Evolutionary conservation across 2,113 vertebrate species (phyloP).

Genomic region (Irena cyanogastra): DNA sequence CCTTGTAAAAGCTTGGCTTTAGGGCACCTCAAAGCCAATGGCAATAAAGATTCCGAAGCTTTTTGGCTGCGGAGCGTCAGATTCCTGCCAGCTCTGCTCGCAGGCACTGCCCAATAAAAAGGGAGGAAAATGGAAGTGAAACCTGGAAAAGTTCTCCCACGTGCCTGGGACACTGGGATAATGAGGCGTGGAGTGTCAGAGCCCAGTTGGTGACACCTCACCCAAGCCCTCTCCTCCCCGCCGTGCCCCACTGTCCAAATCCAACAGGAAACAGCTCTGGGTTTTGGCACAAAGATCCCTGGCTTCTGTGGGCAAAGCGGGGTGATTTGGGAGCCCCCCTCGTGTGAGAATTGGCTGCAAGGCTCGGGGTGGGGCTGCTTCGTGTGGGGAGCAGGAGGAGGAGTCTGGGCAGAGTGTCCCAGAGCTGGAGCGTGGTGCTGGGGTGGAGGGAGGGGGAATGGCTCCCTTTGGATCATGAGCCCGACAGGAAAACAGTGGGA

Average conservation of each 20-base stretch:
- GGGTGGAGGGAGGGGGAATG: background rate
- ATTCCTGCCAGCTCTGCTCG: background rate
- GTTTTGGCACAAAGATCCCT: background rate
- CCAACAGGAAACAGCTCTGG: background rate
- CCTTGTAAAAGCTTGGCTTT: slow-evolving; percentile 33
- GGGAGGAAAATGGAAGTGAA: slow-evolving; percentile 15
- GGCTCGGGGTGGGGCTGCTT: background rate
- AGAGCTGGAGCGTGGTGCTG: fast-evolving
- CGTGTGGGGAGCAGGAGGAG: background rate
- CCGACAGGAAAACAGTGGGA: background rate
- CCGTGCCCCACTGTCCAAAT: fast-evolving
- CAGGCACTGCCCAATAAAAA: slow-evolving; percentile 37
- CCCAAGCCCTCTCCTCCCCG: background rate
- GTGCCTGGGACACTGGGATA: background rate
- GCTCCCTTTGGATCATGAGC: fast-evolving
- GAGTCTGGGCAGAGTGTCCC: background rate
- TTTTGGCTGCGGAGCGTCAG: background rate
- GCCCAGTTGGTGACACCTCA: background rate
- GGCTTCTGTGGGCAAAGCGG: background rate
- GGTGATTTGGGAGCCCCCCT: background rate
- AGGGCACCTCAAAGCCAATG: background rate
- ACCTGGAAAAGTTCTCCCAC: background rate
- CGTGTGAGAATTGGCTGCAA: background rate
- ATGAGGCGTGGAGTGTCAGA: background rate
- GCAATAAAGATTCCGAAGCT: slow-evolving; percentile 20